phyloP scores from a whole-genome alignment of 2,888 invertebrate genomes.

The Alloscopus bannaensis region DNA sequence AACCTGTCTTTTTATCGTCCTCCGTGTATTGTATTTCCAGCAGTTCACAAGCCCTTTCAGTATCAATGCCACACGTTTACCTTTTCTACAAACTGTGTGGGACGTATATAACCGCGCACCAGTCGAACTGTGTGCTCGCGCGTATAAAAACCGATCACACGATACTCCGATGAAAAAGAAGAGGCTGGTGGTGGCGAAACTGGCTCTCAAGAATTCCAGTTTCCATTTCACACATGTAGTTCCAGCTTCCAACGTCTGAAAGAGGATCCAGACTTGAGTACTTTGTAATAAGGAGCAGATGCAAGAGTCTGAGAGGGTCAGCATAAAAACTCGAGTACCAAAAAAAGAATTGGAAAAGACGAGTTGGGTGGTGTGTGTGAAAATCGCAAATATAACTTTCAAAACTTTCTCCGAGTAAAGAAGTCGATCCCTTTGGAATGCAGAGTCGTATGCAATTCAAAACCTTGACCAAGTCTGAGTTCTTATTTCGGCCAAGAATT shows the following conservation, averaged over 20 bases:
- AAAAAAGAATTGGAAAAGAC: no score
- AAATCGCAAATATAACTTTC: no score
- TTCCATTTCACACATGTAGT: slow-evolving; percentile 51
- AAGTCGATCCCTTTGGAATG: no score
- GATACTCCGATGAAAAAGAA: slow-evolving; percentile 37
- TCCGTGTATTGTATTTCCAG: background rate
- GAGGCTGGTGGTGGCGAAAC: slow-evolving; percentile 47
- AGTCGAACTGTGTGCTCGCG: no score
- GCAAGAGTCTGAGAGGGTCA: background rate
- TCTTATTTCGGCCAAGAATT: no score
- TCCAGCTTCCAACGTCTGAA: slow-evolving; percentile 52
- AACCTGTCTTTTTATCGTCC: background rate
- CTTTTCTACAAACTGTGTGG: slow-evolving; percentile 1
- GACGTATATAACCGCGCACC: background rate
- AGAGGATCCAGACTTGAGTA: no score
- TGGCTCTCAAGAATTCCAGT: slow-evolving; percentile 56
- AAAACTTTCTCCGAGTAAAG: no score
- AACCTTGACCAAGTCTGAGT: no score
- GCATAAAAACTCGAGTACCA: no score
- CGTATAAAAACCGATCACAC: slow-evolving; percentile 14
- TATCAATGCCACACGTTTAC: background rate
- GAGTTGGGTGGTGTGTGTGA: no score
- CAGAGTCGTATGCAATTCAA: no score
- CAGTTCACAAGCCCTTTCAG: slow-evolving; percentile 1
- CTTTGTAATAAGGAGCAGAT: background rate